Base-by-base conservation (phyloP, 2,797 vertebrate species). In the Rhynchotus rufescens region DNA sequence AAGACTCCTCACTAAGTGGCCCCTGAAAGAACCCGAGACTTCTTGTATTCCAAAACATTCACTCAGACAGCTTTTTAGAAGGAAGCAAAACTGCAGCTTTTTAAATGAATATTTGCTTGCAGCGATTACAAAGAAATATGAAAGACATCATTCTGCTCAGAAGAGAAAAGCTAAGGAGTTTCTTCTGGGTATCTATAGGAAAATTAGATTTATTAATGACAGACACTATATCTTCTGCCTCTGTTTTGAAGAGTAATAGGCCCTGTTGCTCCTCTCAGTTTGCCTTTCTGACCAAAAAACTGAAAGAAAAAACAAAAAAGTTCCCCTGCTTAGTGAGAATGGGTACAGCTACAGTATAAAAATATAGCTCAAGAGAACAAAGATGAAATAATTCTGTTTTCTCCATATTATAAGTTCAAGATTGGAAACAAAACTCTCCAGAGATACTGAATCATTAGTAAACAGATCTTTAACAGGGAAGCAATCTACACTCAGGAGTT, bases 401-500 rank as follows among this genome's bases (percentile, higher is more conserved):
- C 77, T 85, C 65, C 59, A 23, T 34, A 71, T 81, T 86, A 90
- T 44, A 66, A 59, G 28, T 45, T 71, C 82, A 54, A 71, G 59
- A 52, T 25, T 76, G 71, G 23, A 81, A 86, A 77, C 65, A 54
- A 54, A 72, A 82, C 60, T 80, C 92, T 88, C 75, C 25, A 62
- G 89, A 94, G 81, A 80, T 65, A 51, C 57, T 74, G 89, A 77
- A 95, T 96, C 90, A 94, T 93, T 92, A 96, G 88, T 13, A 88
- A 94, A 84, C 80, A 90, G 72, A 90, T 78, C 94, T 90, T 95
- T 93, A 96, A 90, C 86, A 91, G 71, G 60, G 86, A 93, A 86
- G 75, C 93, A 93, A 85, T 54, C 68, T 84, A 86, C 89, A 94
- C 81, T 73, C 66, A 68, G 69, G 91, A 92, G 89, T 93, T 88